Conservation (phyloP, 2,113 vertebrate genomes). For the Paramormyrops kingsleyae region DNA sequence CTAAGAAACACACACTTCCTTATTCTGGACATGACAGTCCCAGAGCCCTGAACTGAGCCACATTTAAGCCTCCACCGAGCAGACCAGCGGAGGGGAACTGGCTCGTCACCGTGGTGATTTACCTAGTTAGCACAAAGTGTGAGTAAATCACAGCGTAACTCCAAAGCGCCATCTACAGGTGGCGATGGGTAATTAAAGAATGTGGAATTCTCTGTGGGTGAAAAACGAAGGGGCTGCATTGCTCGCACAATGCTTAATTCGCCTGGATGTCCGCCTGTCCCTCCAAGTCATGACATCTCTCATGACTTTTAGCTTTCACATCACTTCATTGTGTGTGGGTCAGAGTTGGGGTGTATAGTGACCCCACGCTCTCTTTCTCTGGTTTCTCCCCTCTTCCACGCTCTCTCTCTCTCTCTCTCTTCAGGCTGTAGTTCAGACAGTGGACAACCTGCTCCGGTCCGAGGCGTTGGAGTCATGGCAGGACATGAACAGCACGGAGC, state of each 20-base stretch:
- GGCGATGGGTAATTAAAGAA: not conserved
- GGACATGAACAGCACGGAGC: slow-evolving; percentile 87
- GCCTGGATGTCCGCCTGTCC: not conserved
- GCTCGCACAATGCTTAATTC: not conserved
- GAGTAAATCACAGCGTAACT: not conserved
- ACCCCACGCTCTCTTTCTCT: not conserved
- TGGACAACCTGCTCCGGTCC: slow-evolving; percentile 78
- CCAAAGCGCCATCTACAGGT: not conserved
- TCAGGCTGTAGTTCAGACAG: slow-evolving; percentile 83
- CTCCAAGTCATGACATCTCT: not conserved
- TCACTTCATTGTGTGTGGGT: not conserved
- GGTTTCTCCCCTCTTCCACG: not conserved
- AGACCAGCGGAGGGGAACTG: not conserved
- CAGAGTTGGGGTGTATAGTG: not conserved
- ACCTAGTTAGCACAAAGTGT: not conserved
- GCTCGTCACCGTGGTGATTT: not conserved
- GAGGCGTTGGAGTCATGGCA: slow-evolving; percentile 83
- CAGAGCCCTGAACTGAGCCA: not conserved
- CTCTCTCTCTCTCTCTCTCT: not conserved
- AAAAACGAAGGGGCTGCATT: not conserved
- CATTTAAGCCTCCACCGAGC: not conserved
- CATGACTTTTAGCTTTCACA: not conserved
- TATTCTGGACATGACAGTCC: not conserved
- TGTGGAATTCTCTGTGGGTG: not conserved
- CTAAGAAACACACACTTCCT: not conserved